Evolutionary conservation across 1,140 invertebrate genomes (phyloP).

Genomic region (Amphibalanus amphitrite): DNA sequence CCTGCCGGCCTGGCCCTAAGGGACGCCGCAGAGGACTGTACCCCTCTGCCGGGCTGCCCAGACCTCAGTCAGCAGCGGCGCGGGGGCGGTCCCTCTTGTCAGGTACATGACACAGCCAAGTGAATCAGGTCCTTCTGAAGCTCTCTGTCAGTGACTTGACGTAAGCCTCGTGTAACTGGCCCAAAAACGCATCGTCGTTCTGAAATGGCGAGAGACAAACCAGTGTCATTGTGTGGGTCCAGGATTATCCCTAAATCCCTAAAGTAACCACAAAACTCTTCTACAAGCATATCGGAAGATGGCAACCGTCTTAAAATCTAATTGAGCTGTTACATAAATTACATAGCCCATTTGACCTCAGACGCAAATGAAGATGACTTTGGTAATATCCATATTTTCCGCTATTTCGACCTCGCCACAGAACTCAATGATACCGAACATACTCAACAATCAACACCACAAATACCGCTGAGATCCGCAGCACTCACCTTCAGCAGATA

Average conservation of each 20-base stretch:
- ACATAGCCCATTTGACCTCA: background rate
- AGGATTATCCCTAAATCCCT: too few species aligned
- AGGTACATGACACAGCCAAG: background rate
- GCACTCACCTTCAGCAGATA: conserved; percentile 49
- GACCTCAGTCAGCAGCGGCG: too few species aligned
- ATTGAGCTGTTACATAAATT: background rate
- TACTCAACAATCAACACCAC: background rate
- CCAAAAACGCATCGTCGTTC: background rate
- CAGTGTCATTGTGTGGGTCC: too few species aligned
- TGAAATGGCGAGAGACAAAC: background rate
- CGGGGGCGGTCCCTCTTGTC: background rate
- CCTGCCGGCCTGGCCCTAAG: too few species aligned
- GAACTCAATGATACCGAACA: too few species aligned
- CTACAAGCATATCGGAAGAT: too few species aligned
- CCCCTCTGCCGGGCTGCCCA: too few species aligned
- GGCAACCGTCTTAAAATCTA: background rate
- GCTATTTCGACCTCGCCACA: too few species aligned
- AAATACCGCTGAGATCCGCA: background rate
- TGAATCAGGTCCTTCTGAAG: background rate
- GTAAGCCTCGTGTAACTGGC: background rate
- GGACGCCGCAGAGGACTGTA: too few species aligned
- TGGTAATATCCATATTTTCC: background rate
- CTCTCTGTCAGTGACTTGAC: background rate
- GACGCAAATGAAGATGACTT: background rate
- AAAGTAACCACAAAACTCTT: too few species aligned